Conservation (phyloP, 2,888 invertebrate species). For the Catotricha subobsoleta region DNA sequence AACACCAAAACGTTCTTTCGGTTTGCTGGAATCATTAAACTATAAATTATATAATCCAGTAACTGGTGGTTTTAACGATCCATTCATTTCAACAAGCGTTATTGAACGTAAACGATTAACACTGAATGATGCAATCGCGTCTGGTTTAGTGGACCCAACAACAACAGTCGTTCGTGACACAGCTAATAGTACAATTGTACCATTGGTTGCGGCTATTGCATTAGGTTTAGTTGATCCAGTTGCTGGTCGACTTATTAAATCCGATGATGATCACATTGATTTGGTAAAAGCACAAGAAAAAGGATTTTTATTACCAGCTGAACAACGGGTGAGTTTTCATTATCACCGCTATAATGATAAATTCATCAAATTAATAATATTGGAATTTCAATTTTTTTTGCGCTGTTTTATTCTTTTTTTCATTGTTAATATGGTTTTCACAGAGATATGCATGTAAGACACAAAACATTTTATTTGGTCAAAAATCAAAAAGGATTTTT, state of each 20-base stretch:
- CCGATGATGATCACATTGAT: slow-evolving; percentile 37
- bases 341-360: too few species aligned
- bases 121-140: slow-evolving; percentile 54
- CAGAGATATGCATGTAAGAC: too few species aligned
- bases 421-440: too few species aligned
- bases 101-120: slow-evolving; percentile 57
- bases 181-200: slow-evolving; percentile 52
- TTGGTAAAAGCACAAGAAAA: slow-evolving; percentile 71
- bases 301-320: slow-evolving; percentile 76
- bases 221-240: slow-evolving; percentile 54
- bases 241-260: slow-evolving; percentile 48
- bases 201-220: slow-evolving; percentile 58
- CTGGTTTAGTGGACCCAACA: slow-evolving; percentile 67
- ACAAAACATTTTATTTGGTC: too few species aligned
- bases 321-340: slow-evolving; percentile 71
- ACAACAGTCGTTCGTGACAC: slow-evolving; percentile 71
- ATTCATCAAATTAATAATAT: too few species aligned
- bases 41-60: slow-evolving; percentile 70
- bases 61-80: slow-evolving; percentile 67
- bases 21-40: slow-evolving; percentile 59
- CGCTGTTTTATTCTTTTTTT: too few species aligned
- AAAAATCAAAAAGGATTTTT: too few species aligned
- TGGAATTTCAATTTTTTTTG: too few species aligned
- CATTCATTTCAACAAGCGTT: slow-evolving; percentile 51
- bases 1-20: slow-evolving; percentile 61